These are phyloP conservation scores for Passer domesticus DNA, from an alignment of 2,113 vertebrate species.

Conservation along the genomic window DNA sequence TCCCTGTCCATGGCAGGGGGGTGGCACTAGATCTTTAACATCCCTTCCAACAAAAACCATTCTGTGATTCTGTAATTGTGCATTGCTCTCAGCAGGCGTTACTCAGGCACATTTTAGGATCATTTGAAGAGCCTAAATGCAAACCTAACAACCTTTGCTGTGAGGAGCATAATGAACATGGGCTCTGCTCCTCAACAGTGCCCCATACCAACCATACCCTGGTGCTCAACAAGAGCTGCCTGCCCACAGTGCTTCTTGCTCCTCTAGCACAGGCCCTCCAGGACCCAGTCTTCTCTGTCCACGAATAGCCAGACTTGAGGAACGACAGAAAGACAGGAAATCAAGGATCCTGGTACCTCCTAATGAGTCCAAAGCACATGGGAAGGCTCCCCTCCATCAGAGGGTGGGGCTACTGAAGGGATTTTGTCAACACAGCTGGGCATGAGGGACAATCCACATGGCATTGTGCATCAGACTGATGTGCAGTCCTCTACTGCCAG, in stretches of 20 bases:
- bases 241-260: neutral
- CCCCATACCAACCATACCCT: neutral
- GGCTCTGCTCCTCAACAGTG: fast-evolving
- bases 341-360: neutral
- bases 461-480: neutral
- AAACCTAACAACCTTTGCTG: neutral
- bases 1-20: neutral
- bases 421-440: neutral
- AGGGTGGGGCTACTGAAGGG: neutral
- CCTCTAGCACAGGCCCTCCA: neutral
- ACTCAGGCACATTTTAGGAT: neutral
- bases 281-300: neutral
- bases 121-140: neutral
- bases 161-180: fast-evolving
- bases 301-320: fast-evolving
- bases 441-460: fast-evolving
- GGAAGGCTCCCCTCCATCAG: neutral
- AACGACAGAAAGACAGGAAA: neutral
- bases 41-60: neutral
- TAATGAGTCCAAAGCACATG: neutral
- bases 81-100: neutral
- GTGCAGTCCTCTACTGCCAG: neutral
- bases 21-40: neutral
- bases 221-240: neutral
- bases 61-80: neutral